These are phyloP conservation scores for Disparrhopalites patrizii DNA, from an alignment of 2,888 invertebrate genomes.

Conservation along the genomic window DNA sequence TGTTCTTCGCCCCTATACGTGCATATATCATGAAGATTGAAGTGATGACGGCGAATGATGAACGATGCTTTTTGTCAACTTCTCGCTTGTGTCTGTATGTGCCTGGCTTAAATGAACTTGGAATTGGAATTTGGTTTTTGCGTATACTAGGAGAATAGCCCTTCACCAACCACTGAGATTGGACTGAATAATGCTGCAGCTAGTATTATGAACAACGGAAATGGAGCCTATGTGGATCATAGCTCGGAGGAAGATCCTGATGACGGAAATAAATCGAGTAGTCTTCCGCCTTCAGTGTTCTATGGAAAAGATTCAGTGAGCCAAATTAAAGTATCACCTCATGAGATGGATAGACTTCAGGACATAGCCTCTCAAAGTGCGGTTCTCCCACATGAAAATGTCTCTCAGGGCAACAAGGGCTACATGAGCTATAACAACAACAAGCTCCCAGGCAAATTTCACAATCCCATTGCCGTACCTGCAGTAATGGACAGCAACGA, in stretches of 20 bases:
- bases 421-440: constrained; percentile 25
- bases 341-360: constrained; percentile 41
- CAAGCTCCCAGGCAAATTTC: constrained; percentile 29
- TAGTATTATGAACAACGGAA: constrained; percentile 10
- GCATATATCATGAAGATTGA: too few species aligned
- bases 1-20: too few species aligned
- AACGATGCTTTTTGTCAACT: too few species aligned
- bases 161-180: constrained; percentile 41
- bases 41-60: too few species aligned
- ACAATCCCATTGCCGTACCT: constrained; percentile 32
- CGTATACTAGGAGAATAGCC: constrained; percentile 38
- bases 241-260: constrained; percentile 39
- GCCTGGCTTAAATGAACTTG: too few species aligned
- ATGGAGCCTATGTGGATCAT: constrained; percentile 27
- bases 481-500: constrained; percentile 38
- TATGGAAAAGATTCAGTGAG: constrained; percentile 40
- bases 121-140: not conserved
- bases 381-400: constrained; percentile 27
- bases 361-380: constrained; percentile 39
- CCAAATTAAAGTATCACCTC: constrained; percentile 38
- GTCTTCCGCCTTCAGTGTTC: constrained; percentile 31
- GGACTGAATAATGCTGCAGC: not conserved
- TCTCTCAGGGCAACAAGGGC: constrained; percentile 26
- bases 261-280: not conserved
- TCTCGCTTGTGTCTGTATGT: too few species aligned